Evolutionary conservation across 1,140 invertebrate species (phyloP), one percentile per base, ranked within the genome.

Genomic region (Lordiphosa clarofinis): DNA sequence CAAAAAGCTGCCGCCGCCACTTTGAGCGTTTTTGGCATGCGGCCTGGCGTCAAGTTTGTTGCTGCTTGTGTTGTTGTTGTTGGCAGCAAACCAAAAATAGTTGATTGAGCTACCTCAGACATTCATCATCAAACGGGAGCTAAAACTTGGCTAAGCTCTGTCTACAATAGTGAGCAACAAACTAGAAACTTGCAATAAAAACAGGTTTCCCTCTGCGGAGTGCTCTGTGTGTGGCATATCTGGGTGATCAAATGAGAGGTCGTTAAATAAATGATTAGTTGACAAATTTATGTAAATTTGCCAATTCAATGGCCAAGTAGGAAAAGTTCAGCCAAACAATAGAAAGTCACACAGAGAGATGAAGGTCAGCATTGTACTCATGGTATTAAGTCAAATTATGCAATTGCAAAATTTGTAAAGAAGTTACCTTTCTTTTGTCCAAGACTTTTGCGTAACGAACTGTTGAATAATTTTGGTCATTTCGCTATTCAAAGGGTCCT

Each of bases 81-180:
- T 81, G 76, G 76, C 76, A 82, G 42, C 72, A 52, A 39, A 82
- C 76, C 76, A 81, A 81, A 82, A 82, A 72, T 68, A 82, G 75
- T 72, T 82, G 76, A 81, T 81, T 81, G 76, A 81, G 72, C 58
- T 55, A 50, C 46, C 54, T 56, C 57, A 54, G 55, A 65, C 63
- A 73, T 40, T 52, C 54, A 53, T 35, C 54, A 62, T 36, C 46
- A 46, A 46, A 46, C 43, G 24, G 43, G 43, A 47, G 61, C 56
- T 66, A 56, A 38, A 35, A 56, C 52, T 62, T 46, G 54, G 43
- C 31, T 43, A 33, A 52, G 46, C 54, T 57, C 44, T 61, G 63
- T 44, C 63, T 73, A 55, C 70, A 44, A 50, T 52, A 50, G 35
- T 44, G 56, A 11, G 3, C 52, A 60, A 11, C 21, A 42, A 35